Base-by-base conservation (phyloP, 2,888 invertebrate species). In the Aelia acuminata region DNA sequence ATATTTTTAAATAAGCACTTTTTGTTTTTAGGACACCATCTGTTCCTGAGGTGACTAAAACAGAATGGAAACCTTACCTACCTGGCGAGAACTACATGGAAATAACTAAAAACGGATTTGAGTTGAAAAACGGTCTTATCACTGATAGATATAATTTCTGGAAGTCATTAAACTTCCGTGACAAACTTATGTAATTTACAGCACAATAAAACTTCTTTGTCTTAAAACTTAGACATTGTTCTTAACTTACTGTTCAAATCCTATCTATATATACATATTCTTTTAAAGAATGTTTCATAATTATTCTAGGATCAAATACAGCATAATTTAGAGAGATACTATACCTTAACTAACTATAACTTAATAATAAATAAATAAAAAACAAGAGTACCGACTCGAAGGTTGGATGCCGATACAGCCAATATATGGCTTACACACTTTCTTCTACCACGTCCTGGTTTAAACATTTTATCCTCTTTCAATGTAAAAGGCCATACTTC, bases 61-160 rank as follows among this genome's bases (percentile, higher is more conserved):
- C 63, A 35, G 80, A 75, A 35, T 87, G 87, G 87, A 49, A 75
- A 15, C 87, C 87, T 7, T 87, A 87, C 43, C 75, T 50, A 0
- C 87, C 87, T 10, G 87, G 26, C 2, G 87, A 84, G 39, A 87
- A 87, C 22, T 87, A 87, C 75, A 39, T 80, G 35, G 49, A 39
- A 48, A 87, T 87, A 31, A 48, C 22, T 8, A 53, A 49, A 15
- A 49, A 49, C 15, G 87, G 87, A 4, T 87, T 80, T 26, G 48
- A 85, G 47, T 22, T 88, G 85, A 47, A 85, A n/a, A 35, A 75
- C 11, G 85, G 70, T 35, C 88, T 85, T 31, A 63, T 84, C 47
- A 43, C 35, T 8, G 88, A 85, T 26, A 48, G 70, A 49, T 88
- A 88, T 49, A 70, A 75, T 11, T 88, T 88, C 63, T 88, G 85